Percentiles rank a stretch among this genome's conserved stretches.
Evolutionary conservation across 2,113 vertebrate species (phyloP).

Genomic region (Salvelinus fontinalis): DNA sequence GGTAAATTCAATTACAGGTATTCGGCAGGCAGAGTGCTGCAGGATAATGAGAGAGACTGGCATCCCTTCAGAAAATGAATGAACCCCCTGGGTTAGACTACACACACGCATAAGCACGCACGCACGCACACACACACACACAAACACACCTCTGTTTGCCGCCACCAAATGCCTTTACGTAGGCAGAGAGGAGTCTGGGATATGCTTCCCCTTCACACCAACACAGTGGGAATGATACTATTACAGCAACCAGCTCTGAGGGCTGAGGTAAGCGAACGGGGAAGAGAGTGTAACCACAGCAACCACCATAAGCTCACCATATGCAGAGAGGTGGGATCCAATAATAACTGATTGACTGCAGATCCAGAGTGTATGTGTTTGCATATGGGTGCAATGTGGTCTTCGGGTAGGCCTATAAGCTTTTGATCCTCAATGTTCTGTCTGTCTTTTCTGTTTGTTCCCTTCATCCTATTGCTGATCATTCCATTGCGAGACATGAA

Average conservation of each 20-base stretch:
- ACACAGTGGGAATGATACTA: neutral
- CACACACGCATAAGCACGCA: neutral
- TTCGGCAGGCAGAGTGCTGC: neutral
- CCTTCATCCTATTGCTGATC: no score
- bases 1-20: slow-evolving; percentile 24
- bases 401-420: no score
- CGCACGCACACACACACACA: no score
- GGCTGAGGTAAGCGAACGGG: neutral
- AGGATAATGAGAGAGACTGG: slow-evolving; percentile 1
- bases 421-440: no score
- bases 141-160: no score
- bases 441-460: no score
- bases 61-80: neutral
- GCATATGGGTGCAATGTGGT: neutral
- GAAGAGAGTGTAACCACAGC: neutral
- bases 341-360: neutral
- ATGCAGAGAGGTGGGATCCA: neutral
- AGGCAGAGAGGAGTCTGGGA: neutral
- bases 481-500: no score
- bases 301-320: slow-evolving; percentile 21
- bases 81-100: neutral
- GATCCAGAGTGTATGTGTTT: neutral
- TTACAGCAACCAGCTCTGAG: neutral
- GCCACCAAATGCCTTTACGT: neutral
- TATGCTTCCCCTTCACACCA: neutral